Conservation (phyloP, 2,888 invertebrate species). For the Thymelicus sylvestris region DNA sequence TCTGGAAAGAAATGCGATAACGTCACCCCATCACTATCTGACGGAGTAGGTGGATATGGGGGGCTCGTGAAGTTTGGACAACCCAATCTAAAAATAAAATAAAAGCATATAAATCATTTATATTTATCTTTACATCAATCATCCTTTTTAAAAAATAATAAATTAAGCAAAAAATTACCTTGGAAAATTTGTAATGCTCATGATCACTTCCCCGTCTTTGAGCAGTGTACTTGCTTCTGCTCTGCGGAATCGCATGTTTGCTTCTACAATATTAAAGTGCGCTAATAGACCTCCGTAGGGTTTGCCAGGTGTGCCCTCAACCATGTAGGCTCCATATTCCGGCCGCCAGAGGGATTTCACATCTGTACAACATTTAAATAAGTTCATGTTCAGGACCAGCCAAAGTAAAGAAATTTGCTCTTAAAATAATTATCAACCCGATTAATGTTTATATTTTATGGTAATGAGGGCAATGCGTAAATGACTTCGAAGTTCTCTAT, state of each 20-base stretch:
- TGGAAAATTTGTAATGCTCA: conserved; percentile 97
- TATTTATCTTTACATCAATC: background rate
- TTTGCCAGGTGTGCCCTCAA: conserved; percentile 98
- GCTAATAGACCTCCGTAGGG: conserved; percentile 97
- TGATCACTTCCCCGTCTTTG: conserved; percentile 91
- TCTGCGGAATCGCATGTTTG: conserved; percentile 96
- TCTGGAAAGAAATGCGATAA: conserved; percentile 97
- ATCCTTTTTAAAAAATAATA: background rate
- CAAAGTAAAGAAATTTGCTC: background rate
- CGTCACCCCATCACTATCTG: conserved; percentile 87
- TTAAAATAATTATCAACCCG: background rate
- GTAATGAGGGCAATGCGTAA: no score
- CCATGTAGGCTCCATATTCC: conserved; percentile 99
- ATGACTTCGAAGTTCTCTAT: no score
- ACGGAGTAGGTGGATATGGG: conserved; percentile 84
- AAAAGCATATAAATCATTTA: no score
- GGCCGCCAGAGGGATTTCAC: conserved; percentile 98
- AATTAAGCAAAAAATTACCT: conserved; percentile 82
- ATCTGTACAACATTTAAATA: conserved; percentile 66
- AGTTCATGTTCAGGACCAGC: background rate
- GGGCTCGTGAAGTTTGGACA: conserved; percentile 95
- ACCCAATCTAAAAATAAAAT: conserved; percentile 88
- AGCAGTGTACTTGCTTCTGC: conserved; percentile 93
- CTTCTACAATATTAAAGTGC: conserved; percentile 99
- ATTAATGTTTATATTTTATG: no score